Evolutionary conservation across 2,888 invertebrate species (phyloP), one percentile per base, ranked within the genome.

Genomic region (Neoascia interrupta): DNA sequence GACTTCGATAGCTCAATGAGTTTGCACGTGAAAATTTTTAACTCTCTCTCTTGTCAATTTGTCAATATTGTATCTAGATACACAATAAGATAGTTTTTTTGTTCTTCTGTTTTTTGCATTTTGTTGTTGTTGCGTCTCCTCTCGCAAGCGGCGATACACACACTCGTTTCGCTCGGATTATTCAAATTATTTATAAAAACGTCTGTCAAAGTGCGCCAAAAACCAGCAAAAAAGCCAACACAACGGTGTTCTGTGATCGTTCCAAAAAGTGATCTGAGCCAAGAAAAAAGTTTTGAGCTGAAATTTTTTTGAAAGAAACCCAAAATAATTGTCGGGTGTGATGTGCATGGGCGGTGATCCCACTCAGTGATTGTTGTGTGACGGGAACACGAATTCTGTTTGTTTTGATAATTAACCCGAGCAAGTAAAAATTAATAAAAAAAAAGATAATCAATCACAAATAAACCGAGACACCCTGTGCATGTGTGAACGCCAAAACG

Each of bases 1-100:
- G 86, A 88, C 87, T 88, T 88, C 88, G 88, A 89, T 88, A 88
- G 88, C 88, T 88, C 88, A 85, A 85, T 85, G 87, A 87, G 89
- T 88, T 86, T 87, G 84, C 88, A 89, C 88, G 88, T 88, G 87
- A 86, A 84, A 82, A 86, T 84, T 84, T 86, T 84, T 84, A 84
- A 84, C 82, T 81, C 81, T 81, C 72, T 74, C 81, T 82, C 80
- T 81, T 81, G 81, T 82, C 81, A 82, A 81, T 80, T 80, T 81
- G 72, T 81, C 68, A 74, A 74, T 64, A 73, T 56, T 72, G 54
- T 66, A 69, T 80, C 76, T 79, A 80, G 69, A 81, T 74, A 73
- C 74, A 80, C 68, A 80, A 80, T 74, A 74, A 73, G 58, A 80
- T n/a, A n/a, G n/a, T 81, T 81, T 70, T 72, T 45, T 76, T 66